Base-by-base conservation (phyloP, 2,888 invertebrate genomes). In the Drosophila cracens region DNA sequence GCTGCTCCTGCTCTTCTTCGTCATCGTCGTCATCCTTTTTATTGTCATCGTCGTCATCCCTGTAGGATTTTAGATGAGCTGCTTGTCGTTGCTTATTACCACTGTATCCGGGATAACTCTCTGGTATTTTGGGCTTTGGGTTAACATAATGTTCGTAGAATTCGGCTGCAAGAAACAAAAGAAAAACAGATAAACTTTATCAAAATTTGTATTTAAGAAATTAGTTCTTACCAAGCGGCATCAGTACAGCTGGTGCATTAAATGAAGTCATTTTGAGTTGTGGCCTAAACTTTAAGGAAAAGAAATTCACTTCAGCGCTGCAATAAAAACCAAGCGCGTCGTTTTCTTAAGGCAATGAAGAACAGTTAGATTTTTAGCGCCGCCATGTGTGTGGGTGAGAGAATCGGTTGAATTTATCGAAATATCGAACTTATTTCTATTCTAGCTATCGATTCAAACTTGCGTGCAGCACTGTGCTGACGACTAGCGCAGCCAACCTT, bases 41-140 rank as follows among this genome's bases (percentile, higher is more conserved):
- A 8, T 61, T 58, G 0, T 79, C 70, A 0, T 31, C 4, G 4
- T 53, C 40, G 0, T 10, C 11, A 16, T 85, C 69, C 8, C 63
- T 85, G 16, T 83, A 87, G 0, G 74, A 66, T 3, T 68, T 48
- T n/a, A 87, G 51, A 29, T 43, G 81, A 0, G 74, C 82, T 1
- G 82, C 82, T 49, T 77, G 53, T 0, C 86, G 73, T 29, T 53
- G 51, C 66, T 48, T 65, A 4, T 18, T 21, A 2, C 8, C 21
- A 13, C 0, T 5, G 13, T 16, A 46, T 11, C 65, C 53, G 0
- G 67, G 34, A 59, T 83, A 80, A 0, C 0, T 1, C 11, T 51
- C 64, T 0, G 82, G 76, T 25, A 83, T 77, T 2, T n/a, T 60
- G 0, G 78, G 70, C 25, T 84, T 87, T 0, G 72, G 69, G 0